Evolutionary conservation across 2,888 invertebrate species (phyloP), one percentile per base, ranked within the genome.

Genomic region (Lepidochrysops patricia): DNA sequence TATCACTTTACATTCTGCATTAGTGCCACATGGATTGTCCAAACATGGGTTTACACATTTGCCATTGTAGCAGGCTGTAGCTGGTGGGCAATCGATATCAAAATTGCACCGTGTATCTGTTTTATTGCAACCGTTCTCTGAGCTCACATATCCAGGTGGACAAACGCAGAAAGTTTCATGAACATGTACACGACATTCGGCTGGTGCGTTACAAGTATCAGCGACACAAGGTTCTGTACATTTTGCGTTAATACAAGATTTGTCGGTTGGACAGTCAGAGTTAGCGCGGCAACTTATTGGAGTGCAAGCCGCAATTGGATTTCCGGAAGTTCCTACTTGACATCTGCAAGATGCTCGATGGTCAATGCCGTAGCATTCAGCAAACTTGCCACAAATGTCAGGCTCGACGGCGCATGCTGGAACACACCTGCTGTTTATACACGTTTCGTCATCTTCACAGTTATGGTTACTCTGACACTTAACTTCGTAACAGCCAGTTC

Each of bases 321-420:
- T 95, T 43, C 97, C 97, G 37, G 92, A 92, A 64, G 93, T 93
- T 27, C 96, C 96, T 37, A 95, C 92, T 58, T 92, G 92, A 80
- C 97, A 97, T 68, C 95, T 94, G 73, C 97, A 97, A 0, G 95
- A 91, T 0, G 96, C 94, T 50, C 94, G 92, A 77, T 97, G 97
- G 70, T 94, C 93, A 48, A 93, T 86, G 12, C 95, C 96, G 63
- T 94, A 92, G 73, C 97, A 97, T 69, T 93, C 91, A 0, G 97
- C 96, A 58, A 92, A 91, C 56, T 91, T 89, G 58, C 96, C 97
- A 72, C 97, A 97, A 7, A 92, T 80, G 60, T 92, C 90, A 54
- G 92, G 90, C 64, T 95, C 92, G 1, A 92, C 89, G 26, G 92
- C 90, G 73, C 97, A 97, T 5, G 94, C 96, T 35, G 96, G 94